These are phyloP conservation scores for Martes martes DNA, from an alignment of 2,113 vertebrate species.

Conservation along the genomic window DNA sequence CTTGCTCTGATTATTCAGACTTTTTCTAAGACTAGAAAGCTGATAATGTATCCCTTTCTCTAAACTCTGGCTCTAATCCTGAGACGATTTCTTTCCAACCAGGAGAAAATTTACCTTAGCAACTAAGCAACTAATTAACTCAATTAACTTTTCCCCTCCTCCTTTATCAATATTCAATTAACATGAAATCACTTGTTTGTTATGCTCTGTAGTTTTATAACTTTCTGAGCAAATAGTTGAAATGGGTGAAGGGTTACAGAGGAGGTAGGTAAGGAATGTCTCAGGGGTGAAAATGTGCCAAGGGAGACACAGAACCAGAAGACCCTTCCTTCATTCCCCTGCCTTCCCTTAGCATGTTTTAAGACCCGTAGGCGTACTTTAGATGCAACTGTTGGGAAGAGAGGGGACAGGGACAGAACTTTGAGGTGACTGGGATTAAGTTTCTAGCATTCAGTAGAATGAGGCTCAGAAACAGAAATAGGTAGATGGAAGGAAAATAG, in stretches of 20 bases:
- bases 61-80: neutral
- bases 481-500: neutral
- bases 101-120: slow-evolving; percentile 44
- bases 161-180: slow-evolving; percentile 65
- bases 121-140: slow-evolving; percentile 54
- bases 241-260: neutral
- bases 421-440: neutral
- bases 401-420: neutral
- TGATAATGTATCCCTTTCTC: neutral
- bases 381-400: neutral
- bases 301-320: neutral
- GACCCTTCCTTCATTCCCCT: too few species aligned
- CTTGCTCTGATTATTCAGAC: neutral
- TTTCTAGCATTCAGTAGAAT: neutral
- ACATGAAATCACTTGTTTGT: slow-evolving; percentile 29
- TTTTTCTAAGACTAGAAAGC: neutral
- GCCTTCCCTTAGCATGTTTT: neutral
- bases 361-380: neutral
- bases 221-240: neutral
- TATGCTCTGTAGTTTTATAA: slow-evolving; percentile 40
- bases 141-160: slow-evolving; percentile 41
- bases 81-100: slow-evolving; percentile 43
- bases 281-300: neutral
- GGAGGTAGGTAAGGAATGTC: neutral
- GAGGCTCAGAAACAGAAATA: neutral